Conservation (phyloP, 2,797 vertebrate genomes). For the Pelodytes ibericus region DNA sequence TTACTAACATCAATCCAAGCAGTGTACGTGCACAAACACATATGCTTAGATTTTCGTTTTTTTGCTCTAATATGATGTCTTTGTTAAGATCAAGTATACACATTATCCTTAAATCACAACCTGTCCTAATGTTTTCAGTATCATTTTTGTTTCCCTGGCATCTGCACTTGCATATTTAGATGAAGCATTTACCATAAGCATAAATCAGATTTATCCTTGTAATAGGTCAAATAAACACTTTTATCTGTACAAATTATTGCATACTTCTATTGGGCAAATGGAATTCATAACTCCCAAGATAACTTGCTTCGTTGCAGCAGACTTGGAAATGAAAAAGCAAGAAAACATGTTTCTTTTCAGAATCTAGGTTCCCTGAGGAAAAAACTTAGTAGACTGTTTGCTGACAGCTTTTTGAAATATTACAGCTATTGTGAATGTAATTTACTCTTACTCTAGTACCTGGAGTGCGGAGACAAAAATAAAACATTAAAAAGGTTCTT, state of each 20-base stretch:
- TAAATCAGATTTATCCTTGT: constrained; percentile 34
- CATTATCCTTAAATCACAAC: too few species aligned
- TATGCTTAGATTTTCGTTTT: too few species aligned
- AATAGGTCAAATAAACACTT: constrained; percentile 38
- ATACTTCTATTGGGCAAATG: constrained; percentile 28
- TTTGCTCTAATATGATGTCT: too few species aligned
- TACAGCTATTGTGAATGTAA: constrained; percentile 60
- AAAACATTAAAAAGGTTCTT: too few species aligned
- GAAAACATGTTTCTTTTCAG: constrained; percentile 44
- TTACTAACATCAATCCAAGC: too few species aligned
- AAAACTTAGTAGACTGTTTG: constrained; percentile 48
- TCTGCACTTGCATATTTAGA: constrained; percentile 31
- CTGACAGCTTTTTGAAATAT: constrained; percentile 60
- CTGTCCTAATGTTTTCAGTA: too few species aligned
- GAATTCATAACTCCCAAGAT: constrained; percentile 41
- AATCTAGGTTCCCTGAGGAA: constrained; percentile 51
- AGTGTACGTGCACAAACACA: too few species aligned
- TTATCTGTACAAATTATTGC: constrained; percentile 33
- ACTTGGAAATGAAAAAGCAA: constrained; percentile 44
- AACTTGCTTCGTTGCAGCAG: constrained; percentile 26
- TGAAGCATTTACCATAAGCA: constrained; percentile 20
- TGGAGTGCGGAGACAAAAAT: constrained; percentile 63
- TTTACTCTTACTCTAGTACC: constrained; percentile 64
- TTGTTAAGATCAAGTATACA: too few species aligned
- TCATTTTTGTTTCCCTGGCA: too few species aligned